Conservation (phyloP, 2,888 invertebrate genomes). For the Norana najaformis region DNA sequence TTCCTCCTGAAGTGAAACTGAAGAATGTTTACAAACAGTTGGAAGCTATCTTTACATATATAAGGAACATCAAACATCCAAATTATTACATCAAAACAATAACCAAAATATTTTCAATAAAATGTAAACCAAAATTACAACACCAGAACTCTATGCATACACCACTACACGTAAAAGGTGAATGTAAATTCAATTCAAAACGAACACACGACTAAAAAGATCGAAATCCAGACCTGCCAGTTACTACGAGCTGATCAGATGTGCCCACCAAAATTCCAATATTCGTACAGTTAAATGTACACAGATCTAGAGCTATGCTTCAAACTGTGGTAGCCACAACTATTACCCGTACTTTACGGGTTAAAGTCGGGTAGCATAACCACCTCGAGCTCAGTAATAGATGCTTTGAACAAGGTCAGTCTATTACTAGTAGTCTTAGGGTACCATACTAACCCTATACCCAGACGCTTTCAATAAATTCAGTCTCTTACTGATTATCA, state of each 20-base stretch:
- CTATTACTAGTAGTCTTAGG: background rate
- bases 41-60: background rate
- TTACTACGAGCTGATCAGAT: background rate
- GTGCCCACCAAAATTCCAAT: background rate
- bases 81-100: conserved; percentile 14
- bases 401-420: background rate
- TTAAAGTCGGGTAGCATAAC: background rate
- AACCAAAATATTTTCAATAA: background rate
- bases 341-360: background rate
- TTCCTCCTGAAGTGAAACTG: background rate
- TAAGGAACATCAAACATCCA: background rate
- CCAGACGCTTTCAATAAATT: background rate
- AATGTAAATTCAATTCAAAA: background rate
- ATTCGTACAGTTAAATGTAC: background rate
- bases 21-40: background rate
- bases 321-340: background rate
- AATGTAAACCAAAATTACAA: background rate
- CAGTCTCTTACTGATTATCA: background rate
- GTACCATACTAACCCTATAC: background rate
- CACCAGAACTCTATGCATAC: background rate
- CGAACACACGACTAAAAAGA: background rate
- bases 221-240: background rate
- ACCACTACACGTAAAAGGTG: background rate
- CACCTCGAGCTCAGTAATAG: too few species aligned
- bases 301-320: background rate